Percentiles rank a stretch among this genome's conserved stretches.
Conservation (phyloP, 2,888 invertebrate genomes). For the Euplexia lucipara region DNA sequence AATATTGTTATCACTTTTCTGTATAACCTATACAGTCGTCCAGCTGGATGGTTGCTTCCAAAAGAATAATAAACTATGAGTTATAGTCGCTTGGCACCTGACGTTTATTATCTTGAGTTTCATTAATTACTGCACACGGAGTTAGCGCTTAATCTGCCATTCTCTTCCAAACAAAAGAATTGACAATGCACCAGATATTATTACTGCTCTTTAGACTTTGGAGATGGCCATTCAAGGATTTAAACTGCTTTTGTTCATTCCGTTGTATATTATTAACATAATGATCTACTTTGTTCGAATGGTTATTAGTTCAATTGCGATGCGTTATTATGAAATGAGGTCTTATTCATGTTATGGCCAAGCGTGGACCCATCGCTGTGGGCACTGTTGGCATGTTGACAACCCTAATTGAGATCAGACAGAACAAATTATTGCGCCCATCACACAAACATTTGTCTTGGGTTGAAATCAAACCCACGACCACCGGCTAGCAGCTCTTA, state of each 20-base stretch:
- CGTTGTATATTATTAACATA: slow-evolving; percentile 22
- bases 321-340: slow-evolving; percentile 5
- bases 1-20: not conserved
- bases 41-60: slow-evolving; percentile 11
- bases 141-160: slow-evolving; percentile 57
- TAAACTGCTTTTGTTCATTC: slow-evolving; percentile 44
- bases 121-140: slow-evolving; percentile 62
- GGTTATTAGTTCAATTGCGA: slow-evolving; percentile 6
- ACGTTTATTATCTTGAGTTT: slow-evolving; percentile 60
- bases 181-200: slow-evolving; percentile 64
- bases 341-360: not conserved
- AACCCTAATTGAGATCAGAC: too few species aligned
- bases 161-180: slow-evolving; percentile 57
- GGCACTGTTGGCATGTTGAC: too few species aligned
- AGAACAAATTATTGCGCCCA: too few species aligned
- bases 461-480: too few species aligned
- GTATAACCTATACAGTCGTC: not conserved
- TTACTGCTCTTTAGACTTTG: slow-evolving; percentile 49
- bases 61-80: slow-evolving; percentile 49
- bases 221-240: slow-evolving; percentile 29
- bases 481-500: too few species aligned
- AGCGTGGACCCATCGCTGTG: too few species aligned
- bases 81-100: slow-evolving; percentile 49
- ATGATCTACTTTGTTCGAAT: slow-evolving; percentile 21
- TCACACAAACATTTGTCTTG: too few species aligned